These are phyloP conservation scores for Lampris incognitus DNA, from an alignment of 2,113 vertebrate genomes.

Conservation along the genomic window DNA sequence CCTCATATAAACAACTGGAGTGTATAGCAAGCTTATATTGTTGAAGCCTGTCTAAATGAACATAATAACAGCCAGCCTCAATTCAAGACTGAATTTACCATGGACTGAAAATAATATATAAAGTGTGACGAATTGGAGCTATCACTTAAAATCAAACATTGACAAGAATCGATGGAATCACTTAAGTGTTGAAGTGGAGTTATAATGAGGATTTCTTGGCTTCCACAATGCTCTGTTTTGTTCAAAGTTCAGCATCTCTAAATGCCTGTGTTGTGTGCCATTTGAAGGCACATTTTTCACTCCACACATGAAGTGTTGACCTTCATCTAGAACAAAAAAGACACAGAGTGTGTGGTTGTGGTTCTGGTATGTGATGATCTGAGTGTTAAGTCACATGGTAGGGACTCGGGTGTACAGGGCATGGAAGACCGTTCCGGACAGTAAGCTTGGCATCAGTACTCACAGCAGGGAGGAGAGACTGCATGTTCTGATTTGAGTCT, in stretches of 20 bases:
- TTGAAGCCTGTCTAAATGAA: not conserved
- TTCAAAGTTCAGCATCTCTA: not conserved
- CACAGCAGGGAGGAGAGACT: slow-evolving; percentile 97
- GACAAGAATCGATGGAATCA: not conserved
- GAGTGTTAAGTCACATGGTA: not conserved
- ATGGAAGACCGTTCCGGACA: not conserved
- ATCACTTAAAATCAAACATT: not conserved
- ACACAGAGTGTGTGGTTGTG: not conserved
- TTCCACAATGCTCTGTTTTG: too few species aligned
- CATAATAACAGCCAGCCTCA: slow-evolving; percentile 9
- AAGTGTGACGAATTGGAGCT: not conserved
- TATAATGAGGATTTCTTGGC: too few species aligned
- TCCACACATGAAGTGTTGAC: not conserved
- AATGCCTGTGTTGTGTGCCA: not conserved
- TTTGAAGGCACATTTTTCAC: not conserved
- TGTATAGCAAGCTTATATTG: slow-evolving; percentile 14
- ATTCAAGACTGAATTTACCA: slow-evolving; percentile 1
- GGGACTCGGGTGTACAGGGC: not conserved
- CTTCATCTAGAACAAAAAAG: not conserved
- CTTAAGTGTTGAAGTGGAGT: too few species aligned
- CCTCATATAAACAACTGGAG: not conserved
- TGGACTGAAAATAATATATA: not conserved
- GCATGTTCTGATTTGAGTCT: slow-evolving; percentile 99
- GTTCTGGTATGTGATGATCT: not conserved
- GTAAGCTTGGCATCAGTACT: slow-evolving; percentile 76